Evolutionary conservation across 2,888 invertebrate species (phyloP), one percentile per base, ranked within the genome.

Genomic region (Rhamphomyia laevipes): DNA sequence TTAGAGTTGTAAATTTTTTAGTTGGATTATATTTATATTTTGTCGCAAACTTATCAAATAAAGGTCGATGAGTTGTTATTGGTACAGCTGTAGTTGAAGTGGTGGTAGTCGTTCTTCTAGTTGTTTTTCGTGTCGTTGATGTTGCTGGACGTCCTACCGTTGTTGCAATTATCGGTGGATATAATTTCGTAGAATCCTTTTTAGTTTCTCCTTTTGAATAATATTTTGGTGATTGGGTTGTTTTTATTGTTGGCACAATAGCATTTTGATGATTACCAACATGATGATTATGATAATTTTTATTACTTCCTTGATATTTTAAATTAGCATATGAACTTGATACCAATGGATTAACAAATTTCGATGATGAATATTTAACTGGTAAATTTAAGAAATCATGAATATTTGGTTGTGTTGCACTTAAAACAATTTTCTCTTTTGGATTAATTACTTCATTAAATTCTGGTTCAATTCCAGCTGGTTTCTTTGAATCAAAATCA

Each of bases 321-420:
- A 82, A 75, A 58, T 82, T 83, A 1, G 83, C 82, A 61, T 84
- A 84, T 2, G 82, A 82, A 58, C 76, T 82, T 1, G 82, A 82
- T 47, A 84, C 82, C 46, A 84, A 60, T 0, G 83, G 83, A 62
- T 79, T 80, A 2, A 79, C 79, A 55, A 81, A 82, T 61, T 81
- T 82, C 30, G 80, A 78, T 1, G 80, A 77, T 12, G 80, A 79
- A 57, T 82, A 82, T 56, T 79, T 80, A 0, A 80, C 78, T 0
- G 82, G 82, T 18, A 82, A 64, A 63, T 82, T 81, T 1, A 82
- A 68, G 56, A 79, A 82, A 57, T 82, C 81, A 56, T 82, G 81
- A 49, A 82, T 77, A 59, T 80, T 81, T 1, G 80, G 77, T 2
- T 77, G 74, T 31, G 77, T 70, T 17, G 76, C 76, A 57, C 76